Evolutionary conservation across 2,888 invertebrate genomes (phyloP).

Genomic region (Sacculina carcini): DNA sequence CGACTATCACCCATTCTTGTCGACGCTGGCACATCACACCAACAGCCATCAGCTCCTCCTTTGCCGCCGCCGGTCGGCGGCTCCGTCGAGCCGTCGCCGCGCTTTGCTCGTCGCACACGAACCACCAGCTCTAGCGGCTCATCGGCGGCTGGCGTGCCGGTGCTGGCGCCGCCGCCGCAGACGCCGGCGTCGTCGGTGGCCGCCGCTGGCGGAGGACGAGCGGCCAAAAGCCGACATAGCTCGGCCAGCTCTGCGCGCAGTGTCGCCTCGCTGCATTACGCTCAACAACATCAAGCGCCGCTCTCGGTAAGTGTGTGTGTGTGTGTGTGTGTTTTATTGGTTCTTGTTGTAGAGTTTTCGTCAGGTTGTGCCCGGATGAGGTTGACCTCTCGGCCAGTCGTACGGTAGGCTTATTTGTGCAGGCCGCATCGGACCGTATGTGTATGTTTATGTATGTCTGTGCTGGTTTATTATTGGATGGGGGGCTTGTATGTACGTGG

Average conservation of each 20-base stretch:
- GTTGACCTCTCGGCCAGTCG: too few relatives aligned
- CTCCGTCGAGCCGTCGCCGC: slow-evolving; percentile 26
- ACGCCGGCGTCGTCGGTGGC: too few relatives aligned
- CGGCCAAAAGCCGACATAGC: slow-evolving; percentile 9
- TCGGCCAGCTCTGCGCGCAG: slow-evolving; percentile 10
- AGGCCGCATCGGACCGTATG: too few relatives aligned
- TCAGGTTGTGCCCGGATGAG: too few relatives aligned
- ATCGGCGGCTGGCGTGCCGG: slow-evolving; percentile 23
- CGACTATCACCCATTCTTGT: neutral
- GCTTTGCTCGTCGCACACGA: slow-evolving; percentile 6
- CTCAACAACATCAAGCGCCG: slow-evolving; percentile 5
- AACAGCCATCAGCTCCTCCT: neutral
- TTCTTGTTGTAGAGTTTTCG: too few relatives aligned
- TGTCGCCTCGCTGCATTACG: slow-evolving; percentile 10
- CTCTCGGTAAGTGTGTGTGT: neutral
- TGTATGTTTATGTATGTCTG: too few relatives aligned
- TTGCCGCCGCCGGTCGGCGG: slow-evolving; percentile 26
- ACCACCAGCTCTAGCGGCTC: slow-evolving; percentile 29
- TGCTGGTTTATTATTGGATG: too few relatives aligned
- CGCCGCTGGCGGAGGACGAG: slow-evolving; percentile 9
- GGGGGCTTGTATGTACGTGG: too few relatives aligned
- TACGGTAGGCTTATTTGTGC: too few relatives aligned
- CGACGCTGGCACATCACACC: neutral
- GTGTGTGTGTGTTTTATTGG: too few relatives aligned
- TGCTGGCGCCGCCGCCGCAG: slow-evolving; percentile 7